A percentile compares a stretch with the other conserved stretches of the same genome.
Conservation (phyloP, 2,797 vertebrate genomes). For the Rallus crepitans region DNA sequence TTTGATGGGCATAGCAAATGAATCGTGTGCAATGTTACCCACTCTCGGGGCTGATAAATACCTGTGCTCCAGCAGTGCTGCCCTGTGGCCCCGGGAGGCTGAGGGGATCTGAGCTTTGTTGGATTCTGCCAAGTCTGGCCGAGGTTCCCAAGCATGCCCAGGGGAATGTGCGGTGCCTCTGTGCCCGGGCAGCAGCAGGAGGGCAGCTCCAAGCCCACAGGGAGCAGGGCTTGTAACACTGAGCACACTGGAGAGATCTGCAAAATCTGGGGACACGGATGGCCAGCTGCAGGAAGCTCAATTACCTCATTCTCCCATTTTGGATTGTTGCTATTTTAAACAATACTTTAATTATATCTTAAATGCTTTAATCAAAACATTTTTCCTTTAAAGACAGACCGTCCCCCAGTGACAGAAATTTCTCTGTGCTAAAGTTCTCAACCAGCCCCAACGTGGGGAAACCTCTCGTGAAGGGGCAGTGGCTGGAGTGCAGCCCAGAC, state of each 20-base stretch:
- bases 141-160: neutral
- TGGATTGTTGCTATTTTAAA: neutral
- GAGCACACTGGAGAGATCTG: neutral
- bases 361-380: neutral
- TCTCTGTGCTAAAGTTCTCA: neutral
- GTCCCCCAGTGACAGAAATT: neutral
- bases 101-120: neutral
- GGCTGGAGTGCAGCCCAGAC: neutral
- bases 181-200: neutral
- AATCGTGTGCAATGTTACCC: neutral
- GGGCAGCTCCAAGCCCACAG: too few relatives aligned
- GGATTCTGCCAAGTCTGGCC: fast-evolving
- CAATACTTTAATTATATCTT: neutral
- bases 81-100: fast-evolving
- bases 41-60: neutral
- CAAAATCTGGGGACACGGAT: neutral
- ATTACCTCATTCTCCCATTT: neutral
- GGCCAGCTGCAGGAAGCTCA: neutral
- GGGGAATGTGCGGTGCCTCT: fast-evolving
- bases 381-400: neutral
- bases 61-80: fast-evolving
- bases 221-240: neutral
- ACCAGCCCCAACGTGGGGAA: neutral
- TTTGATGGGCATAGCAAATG: neutral
- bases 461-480: fast-evolving